phyloP scores from a whole-genome alignment of 1,140 invertebrate genomes.

The Hycleus cichorii region DNA sequence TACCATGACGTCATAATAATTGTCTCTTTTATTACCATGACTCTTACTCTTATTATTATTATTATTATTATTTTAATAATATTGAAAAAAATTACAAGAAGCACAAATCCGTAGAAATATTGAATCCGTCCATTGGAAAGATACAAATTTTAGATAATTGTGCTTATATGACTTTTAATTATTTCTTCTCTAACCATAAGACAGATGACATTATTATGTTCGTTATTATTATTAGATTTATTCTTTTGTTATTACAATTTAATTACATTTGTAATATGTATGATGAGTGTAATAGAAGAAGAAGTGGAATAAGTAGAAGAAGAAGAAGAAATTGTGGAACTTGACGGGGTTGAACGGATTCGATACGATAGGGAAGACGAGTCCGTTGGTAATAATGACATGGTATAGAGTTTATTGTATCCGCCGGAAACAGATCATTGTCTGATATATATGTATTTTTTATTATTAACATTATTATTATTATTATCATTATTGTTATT shows the following conservation, averaged over 20 bases:
- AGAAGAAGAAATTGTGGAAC: background rate
- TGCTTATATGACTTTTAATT: too few species aligned
- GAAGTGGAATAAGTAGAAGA: too few species aligned
- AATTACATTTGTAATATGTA: too few species aligned
- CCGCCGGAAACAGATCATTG: slow-evolving; percentile 26
- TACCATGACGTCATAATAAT: slow-evolving; percentile 15
- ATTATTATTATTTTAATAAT: too few species aligned
- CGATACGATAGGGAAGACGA: slow-evolving; percentile 16
- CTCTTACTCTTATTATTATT: too few species aligned
- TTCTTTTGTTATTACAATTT: too few species aligned
- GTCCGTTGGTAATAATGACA: slow-evolving; percentile 22
- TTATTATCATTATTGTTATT: background rate
- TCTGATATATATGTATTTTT: slow-evolving; percentile 20
- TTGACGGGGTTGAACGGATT: slow-evolving; percentile 5
- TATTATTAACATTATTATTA: slow-evolving; percentile 7
- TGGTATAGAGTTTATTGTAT: slow-evolving; percentile 18
- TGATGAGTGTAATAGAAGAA: too few species aligned
- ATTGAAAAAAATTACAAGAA: slow-evolving; percentile 1
- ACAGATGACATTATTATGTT: too few species aligned
- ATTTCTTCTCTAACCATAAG: too few species aligned
- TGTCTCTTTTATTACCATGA: slow-evolving; percentile 1
- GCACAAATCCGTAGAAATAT: slow-evolving; percentile 11
- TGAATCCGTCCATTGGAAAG: slow-evolving; percentile 12
- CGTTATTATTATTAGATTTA: too few species aligned
- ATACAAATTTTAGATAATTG: slow-evolving; percentile 4